phyloP scores from a whole-genome alignment of 2,888 invertebrate species.

The Xestia xanthographa region DNA sequence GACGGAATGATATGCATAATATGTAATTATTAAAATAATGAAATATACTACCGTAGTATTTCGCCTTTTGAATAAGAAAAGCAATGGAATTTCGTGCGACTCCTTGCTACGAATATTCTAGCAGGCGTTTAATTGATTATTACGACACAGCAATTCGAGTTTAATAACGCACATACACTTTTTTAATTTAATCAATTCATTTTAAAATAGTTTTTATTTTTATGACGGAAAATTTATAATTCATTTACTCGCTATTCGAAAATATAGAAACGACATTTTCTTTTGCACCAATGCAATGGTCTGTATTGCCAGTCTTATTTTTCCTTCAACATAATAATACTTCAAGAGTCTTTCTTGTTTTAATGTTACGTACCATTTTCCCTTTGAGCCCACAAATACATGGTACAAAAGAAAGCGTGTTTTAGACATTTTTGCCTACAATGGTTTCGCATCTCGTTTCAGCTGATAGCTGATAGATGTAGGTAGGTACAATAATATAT shows the following conservation, averaged over 20 bases:
- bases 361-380: background rate
- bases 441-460: too few species aligned
- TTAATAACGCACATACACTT: slow-evolving; percentile 19
- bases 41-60: slow-evolving; percentile 32
- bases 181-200: slow-evolving; percentile 30
- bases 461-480: background rate
- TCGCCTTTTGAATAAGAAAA: slow-evolving; percentile 26
- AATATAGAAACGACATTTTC: slow-evolving; percentile 26
- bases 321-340: background rate
- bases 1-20: slow-evolving; percentile 77
- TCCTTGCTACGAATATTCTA: slow-evolving; percentile 48
- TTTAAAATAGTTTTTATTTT: slow-evolving; percentile 24
- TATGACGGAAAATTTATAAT: slow-evolving; percentile 39
- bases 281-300: slow-evolving; percentile 17
- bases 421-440: background rate
- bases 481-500: background rate
- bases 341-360: background rate
- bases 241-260: slow-evolving; percentile 18
- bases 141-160: slow-evolving; percentile 29
- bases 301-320: slow-evolving; percentile 23
- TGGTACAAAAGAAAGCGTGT: slow-evolving; percentile 22
- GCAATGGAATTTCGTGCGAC: slow-evolving; percentile 36
- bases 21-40: slow-evolving; percentile 56
- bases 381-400: background rate
- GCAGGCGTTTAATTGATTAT: slow-evolving; percentile 57